Evolutionary conservation across 2,113 vertebrate genomes (phyloP).

Genomic region (Onychorhynchus coronatus): DNA sequence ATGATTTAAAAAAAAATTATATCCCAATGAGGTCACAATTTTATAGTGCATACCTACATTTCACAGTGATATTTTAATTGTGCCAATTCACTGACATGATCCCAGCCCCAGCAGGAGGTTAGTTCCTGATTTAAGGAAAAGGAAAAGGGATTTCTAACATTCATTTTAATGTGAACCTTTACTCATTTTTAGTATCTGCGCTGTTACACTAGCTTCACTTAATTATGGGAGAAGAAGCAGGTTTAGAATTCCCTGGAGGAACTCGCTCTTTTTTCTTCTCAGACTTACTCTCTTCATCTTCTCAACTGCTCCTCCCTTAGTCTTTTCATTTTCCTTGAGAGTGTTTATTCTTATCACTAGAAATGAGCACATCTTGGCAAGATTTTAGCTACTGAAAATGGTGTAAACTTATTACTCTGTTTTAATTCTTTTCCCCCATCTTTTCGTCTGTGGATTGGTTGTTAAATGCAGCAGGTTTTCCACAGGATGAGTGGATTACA

Average conservation of each 20-base stretch:
- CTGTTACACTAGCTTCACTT: slow-evolving; percentile 18
- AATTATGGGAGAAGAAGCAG: slow-evolving; percentile 40
- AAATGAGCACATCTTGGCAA: background rate
- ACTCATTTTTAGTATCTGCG: slow-evolving; percentile 24
- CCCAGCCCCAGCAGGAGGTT: background rate
- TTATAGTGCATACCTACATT: background rate
- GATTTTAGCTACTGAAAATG: background rate
- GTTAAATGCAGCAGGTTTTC: background rate
- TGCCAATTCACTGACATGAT: background rate
- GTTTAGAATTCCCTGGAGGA: slow-evolving; percentile 43
- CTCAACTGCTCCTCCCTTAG: background rate
- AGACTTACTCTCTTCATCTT: slow-evolving; percentile 25
- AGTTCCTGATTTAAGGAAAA: background rate
- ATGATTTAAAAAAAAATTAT: background rate
- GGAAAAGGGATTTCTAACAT: background rate
- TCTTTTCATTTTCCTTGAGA: slow-evolving; percentile 27
- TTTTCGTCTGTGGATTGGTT: background rate
- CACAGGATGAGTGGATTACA: background rate
- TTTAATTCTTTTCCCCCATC: background rate
- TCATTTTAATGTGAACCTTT: slow-evolving; percentile 6
- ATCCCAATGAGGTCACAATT: background rate
- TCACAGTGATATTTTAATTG: background rate
- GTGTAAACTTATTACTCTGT: background rate
- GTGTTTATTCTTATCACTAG: slow-evolving; percentile 10
- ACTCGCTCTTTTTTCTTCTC: background rate